Percentiles rank a stretch among this genome's conserved stretches.
Conservation (phyloP, 2,113 vertebrate genomes). For the Cynocephalus volans region DNA sequence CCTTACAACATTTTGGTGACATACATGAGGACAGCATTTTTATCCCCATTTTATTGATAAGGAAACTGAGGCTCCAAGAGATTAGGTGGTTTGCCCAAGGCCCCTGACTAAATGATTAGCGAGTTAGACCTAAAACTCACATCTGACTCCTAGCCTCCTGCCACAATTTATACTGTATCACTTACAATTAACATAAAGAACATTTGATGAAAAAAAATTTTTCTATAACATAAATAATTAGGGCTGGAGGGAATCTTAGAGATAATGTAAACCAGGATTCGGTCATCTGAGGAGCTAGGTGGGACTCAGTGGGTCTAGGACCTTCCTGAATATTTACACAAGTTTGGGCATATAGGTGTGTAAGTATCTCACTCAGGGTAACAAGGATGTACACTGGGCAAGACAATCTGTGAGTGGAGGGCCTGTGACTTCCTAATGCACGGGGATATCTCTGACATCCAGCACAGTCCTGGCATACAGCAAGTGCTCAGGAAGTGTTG, state of each 20-base stretch:
- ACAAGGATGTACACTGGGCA: neutral
- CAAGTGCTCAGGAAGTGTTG: neutral
- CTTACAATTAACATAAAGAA: neutral
- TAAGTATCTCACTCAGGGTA: neutral
- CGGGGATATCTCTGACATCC: neutral
- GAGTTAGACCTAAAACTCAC: neutral
- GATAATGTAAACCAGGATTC: neutral
- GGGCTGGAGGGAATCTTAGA: neutral
- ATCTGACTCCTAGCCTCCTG: neutral
- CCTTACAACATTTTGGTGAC: neutral
- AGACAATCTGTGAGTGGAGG: accelerated
- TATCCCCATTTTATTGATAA: neutral
- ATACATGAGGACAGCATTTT: neutral
- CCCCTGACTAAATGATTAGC: neutral
- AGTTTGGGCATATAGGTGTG: neutral
- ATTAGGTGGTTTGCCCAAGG: neutral
- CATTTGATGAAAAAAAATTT: neutral
- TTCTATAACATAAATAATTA: neutral
- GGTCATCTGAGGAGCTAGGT: neutral
- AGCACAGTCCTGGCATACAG: neutral
- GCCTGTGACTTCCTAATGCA: neutral
- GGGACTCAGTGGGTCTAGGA: neutral
- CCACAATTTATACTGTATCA: neutral
- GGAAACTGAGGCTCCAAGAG: neutral
- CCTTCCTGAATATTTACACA: neutral